Percentiles rank a stretch among this genome's conserved stretches.
phyloP scores from a whole-genome alignment of 2,888 invertebrate genomes.

The Halictus quadricinctus region DNA sequence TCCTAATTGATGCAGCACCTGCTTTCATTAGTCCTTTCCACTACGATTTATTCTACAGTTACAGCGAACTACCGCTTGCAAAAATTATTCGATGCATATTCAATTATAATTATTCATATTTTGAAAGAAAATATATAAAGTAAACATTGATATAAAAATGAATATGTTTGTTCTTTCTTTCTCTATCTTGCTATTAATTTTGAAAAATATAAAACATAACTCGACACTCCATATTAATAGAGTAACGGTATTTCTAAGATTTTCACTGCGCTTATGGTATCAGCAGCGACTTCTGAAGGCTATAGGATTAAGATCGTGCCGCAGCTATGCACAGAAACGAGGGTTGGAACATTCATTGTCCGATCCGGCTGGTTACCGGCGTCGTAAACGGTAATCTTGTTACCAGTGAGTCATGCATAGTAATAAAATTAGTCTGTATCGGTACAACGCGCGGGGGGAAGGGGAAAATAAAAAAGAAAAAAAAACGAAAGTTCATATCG shows the following conservation, averaged over 20 bases:
- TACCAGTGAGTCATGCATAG: not conserved
- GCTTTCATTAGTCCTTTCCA: not conserved
- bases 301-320: not conserved
- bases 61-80: not conserved
- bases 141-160: not conserved
- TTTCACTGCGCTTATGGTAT: not conserved
- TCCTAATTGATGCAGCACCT: not conserved
- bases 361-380: not conserved
- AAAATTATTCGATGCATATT: not conserved
- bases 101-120: not conserved
- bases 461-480: not conserved
- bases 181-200: not conserved
- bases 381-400: not conserved
- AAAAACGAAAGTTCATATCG: not conserved
- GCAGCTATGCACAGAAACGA: not conserved
- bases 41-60: not conserved
- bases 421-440: slow-evolving; percentile 9
- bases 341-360: not conserved
- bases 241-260: not conserved
- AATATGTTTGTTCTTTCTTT: not conserved
- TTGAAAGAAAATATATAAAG: not conserved
- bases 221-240: not conserved
- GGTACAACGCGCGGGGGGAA: not conserved
- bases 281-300: not conserved
- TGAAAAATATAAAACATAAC: not conserved